Evolutionary conservation across 2,797 vertebrate genomes (phyloP).

Genomic region (Otolemur crassicaudatus): DNA sequence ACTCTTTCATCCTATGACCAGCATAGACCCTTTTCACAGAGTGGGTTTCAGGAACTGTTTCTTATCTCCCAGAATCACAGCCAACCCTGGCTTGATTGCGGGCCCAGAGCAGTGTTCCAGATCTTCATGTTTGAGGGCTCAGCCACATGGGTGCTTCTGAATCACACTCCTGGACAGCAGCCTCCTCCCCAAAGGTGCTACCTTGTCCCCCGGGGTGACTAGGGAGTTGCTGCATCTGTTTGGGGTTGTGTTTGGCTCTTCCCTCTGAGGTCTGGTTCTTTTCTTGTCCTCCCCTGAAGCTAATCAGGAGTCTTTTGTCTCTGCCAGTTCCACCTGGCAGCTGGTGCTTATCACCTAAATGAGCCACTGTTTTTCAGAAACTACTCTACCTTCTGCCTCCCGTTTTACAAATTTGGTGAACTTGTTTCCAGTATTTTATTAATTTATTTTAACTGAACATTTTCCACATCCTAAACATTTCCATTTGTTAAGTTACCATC

Average conservation of each 20-base stretch:
- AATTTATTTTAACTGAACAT: constrained; percentile 43
- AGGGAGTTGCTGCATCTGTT: accelerated
- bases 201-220: too few species aligned
- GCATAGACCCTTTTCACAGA: background rate
- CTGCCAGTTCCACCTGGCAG: background rate
- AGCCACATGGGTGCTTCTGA: background rate
- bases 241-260: background rate
- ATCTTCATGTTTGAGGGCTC: accelerated
- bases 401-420: constrained; percentile 8
- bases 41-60: background rate
- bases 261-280: background rate
- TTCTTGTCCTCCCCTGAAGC: constrained; percentile 51
- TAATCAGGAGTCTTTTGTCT: constrained; percentile 47
- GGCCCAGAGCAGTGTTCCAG: background rate
- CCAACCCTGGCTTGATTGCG: background rate
- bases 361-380: constrained; percentile 27
- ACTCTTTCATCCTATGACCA: background rate
- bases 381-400: background rate
- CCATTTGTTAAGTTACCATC: constrained; percentile 13
- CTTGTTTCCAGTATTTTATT: constrained; percentile 58
- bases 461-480: constrained; percentile 61
- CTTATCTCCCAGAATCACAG: background rate
- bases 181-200: background rate
- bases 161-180: background rate
- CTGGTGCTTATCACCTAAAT: constrained; percentile 69